Evolutionary conservation across 2,113 vertebrate species (phyloP).

Genomic region (Xyrauchen texanus): DNA sequence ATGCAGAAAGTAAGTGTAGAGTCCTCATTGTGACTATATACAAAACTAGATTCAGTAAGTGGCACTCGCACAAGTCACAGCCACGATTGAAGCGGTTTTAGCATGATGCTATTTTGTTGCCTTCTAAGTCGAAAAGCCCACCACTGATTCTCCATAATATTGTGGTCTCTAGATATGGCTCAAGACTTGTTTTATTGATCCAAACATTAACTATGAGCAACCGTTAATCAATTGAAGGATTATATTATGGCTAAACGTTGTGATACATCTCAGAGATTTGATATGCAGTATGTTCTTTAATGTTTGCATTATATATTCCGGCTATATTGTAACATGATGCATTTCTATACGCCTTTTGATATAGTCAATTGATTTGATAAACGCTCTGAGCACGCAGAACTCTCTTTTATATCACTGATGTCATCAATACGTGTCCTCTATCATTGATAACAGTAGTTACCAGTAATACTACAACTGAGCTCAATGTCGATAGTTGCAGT

Average conservation of each 20-base stretch:
- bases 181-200: no score
- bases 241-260: no score
- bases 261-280: not conserved
- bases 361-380: not conserved
- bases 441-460: constrained; percentile 1
- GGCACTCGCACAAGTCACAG: no score
- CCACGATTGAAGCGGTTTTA: no score
- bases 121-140: no score
- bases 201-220: no score
- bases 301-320: not conserved
- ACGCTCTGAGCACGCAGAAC: not conserved
- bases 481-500: not conserved
- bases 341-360: not conserved
- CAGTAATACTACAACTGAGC: not conserved
- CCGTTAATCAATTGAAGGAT: no score
- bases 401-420: constrained; percentile 4
- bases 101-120: not conserved
- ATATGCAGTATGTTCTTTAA: not conserved
- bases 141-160: no score
- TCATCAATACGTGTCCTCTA: not conserved
- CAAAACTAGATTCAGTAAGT: no score
- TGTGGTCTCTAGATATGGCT: no score
- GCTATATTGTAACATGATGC: constrained; percentile 5
- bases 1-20: no score
- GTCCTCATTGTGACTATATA: no score